Evolutionary conservation across 1,140 invertebrate species (phyloP).

Genomic region (Apolygus lucorum): DNA sequence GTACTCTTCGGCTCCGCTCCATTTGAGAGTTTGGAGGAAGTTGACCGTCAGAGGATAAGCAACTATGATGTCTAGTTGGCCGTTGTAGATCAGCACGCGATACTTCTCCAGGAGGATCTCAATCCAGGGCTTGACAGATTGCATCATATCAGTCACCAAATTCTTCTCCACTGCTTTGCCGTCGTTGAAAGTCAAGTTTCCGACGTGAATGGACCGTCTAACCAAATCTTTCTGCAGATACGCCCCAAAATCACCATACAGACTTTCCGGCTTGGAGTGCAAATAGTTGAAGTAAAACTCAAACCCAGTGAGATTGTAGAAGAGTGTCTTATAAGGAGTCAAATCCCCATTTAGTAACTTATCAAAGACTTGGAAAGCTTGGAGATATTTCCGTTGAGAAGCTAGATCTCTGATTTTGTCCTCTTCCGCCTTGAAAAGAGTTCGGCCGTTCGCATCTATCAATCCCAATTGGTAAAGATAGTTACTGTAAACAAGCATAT

Average conservation of each 20-base stretch:
- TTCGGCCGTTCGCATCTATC: conserved; percentile 36
- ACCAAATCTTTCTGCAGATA: conserved; percentile 52
- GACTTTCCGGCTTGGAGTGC: conserved; percentile 32
- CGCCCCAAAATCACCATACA: conserved; percentile 39
- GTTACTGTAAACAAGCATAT: conserved; percentile 69
- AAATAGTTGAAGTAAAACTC: conserved; percentile 74
- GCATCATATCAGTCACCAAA: conserved; percentile 70
- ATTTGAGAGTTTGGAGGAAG: conserved; percentile 52
- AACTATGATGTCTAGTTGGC: conserved; percentile 73
- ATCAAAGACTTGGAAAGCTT: conserved; percentile 28
- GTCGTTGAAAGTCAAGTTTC: conserved; percentile 48
- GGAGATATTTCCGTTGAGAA: conserved; percentile 20
- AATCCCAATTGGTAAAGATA: conserved; percentile 70
- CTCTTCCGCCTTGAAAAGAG: conserved; percentile 32
- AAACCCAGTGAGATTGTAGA: conserved; percentile 70
- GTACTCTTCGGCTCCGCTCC: conserved; percentile 55
- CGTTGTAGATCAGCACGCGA: conserved; percentile 62
- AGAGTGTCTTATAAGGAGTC: conserved; percentile 37
- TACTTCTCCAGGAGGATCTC: conserved; percentile 57
- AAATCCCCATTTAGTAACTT: conserved; percentile 26
- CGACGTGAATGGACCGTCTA: conserved; percentile 71
- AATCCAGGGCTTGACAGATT: conserved; percentile 68
- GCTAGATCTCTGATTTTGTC: conserved; percentile 23
- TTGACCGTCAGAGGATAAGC: conserved; percentile 67
- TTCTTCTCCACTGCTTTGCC: conserved; percentile 52